Evolutionary conservation across 2,888 invertebrate species (phyloP).

Genomic region (Calephelis perditalis): DNA sequence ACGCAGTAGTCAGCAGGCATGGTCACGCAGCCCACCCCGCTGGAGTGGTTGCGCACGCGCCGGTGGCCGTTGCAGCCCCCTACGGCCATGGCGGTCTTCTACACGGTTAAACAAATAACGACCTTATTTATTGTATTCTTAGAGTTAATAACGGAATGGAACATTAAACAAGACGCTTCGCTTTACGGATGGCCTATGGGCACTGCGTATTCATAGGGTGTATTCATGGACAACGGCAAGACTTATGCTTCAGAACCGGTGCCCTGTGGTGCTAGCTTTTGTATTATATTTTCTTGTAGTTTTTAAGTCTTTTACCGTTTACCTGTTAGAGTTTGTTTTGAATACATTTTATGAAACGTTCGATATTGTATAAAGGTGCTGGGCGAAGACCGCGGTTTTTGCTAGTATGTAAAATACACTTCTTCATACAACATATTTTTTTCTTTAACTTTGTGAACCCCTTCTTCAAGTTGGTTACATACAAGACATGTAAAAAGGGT

Average conservation of each 20-base stretch:
- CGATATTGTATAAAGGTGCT: slow-evolving; percentile 54
- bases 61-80: slow-evolving; percentile 56
- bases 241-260: slow-evolving; percentile 37
- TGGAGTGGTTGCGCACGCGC: slow-evolving; percentile 39
- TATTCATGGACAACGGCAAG: slow-evolving; percentile 53
- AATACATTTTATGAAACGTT: slow-evolving; percentile 73
- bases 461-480: not conserved
- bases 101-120: slow-evolving; percentile 48
- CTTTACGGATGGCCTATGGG: slow-evolving; percentile 39
- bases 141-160: slow-evolving; percentile 39
- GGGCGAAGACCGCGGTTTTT: slow-evolving; percentile 53
- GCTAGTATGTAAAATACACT: slow-evolving; percentile 62
- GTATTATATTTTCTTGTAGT: slow-evolving; percentile 71
- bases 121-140: slow-evolving; percentile 40
- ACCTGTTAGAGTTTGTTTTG: slow-evolving; percentile 36
- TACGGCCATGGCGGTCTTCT: slow-evolving; percentile 53
- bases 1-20: slow-evolving; percentile 77
- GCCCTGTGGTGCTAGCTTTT: slow-evolving; percentile 46
- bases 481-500: too few species aligned
- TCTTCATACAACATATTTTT: slow-evolving; percentile 42
- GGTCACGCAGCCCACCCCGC: slow-evolving; percentile 78
- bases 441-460: slow-evolving; percentile 30
- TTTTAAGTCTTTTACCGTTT: slow-evolving; percentile 54
- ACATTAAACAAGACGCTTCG: slow-evolving; percentile 45
- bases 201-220: slow-evolving; percentile 65